Evolutionary conservation across 2,888 invertebrate species (phyloP), one percentile per base, ranked within the genome.

Genomic region (Anaspis maculata): DNA sequence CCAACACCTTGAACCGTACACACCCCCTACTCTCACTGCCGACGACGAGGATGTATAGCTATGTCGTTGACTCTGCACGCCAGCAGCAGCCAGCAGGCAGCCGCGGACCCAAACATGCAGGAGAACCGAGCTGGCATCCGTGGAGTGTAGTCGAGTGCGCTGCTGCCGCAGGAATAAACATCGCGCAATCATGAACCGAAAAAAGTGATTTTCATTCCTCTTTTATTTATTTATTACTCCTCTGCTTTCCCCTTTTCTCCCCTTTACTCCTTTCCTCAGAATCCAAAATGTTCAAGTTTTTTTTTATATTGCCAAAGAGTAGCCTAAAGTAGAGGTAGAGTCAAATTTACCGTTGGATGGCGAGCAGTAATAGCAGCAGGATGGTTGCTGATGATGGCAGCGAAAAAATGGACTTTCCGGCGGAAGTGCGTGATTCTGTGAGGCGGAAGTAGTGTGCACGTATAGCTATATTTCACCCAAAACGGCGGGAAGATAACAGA

Each of bases 11-110:
- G 40, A 33, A 36, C 25, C 23, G 31, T 32, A 39, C 39, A 39
- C 44, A 44, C 41, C 45, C 42, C 45, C 45, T 43, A 41, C 45
- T 43, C 42, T 32, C 15, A 25, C 37, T 16, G 24, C 4, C 19
- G 5, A 19, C 9, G 9, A 6, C 5, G 19, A 24, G 32, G 34
- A 36, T 44, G 44, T 38, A 40, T 38, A 32, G 43, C 41, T 42
- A 42, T 46, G 46, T 44, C 46, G 45, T 45, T 42, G 42, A 44
- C 44, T n/a, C n/a, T n/a, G n/a, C n/a, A n/a, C n/a, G n/a, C n/a
- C n/a, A n/a, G n/a, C n/a, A n/a, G n/a, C n/a, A n/a, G n/a, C 44
- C 42, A 26, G 37, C 26, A 26, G 43, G 32, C 32, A 25, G 41
- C 44, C 28, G 31, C 41, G 27, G 26, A 25, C 31, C 24, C 34